These are phyloP conservation scores for Blera fallax DNA, from an alignment of 2,888 invertebrate genomes.

Conservation along the genomic window DNA sequence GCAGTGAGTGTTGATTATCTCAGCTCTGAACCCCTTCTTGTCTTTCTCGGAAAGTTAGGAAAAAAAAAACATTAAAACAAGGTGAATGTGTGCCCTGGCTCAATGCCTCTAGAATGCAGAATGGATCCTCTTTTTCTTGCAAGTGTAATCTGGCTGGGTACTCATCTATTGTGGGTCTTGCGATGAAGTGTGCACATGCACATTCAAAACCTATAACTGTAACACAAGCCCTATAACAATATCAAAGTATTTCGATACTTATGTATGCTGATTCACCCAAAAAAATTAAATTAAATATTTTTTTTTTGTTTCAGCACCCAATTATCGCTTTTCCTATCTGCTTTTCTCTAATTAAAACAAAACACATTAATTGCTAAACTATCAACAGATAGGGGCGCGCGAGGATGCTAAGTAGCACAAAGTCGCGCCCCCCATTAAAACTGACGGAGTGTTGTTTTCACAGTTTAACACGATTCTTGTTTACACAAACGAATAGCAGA, in stretches of 20 bases:
- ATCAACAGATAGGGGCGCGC: conserved; percentile 53
- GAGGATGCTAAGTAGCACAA: conserved; percentile 65
- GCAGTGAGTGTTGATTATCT: no score
- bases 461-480: conserved; percentile 65
- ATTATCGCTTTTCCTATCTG: conserved; percentile 50
- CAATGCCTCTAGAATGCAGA: no score
- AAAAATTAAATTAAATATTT: neutral
- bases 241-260: neutral
- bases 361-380: conserved; percentile 67
- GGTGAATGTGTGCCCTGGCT: no score
- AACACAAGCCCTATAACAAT: no score
- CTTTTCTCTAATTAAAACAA: conserved; percentile 68
- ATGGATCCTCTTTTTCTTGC: no score
- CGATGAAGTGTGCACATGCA: no score
- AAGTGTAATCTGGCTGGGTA: no score
- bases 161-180: no score
- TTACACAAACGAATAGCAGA: conserved; percentile 56
- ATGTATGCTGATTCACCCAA: neutral
- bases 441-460: conserved; percentile 61
- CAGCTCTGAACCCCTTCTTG: no score
- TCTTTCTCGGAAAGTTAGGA: no score
- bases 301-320: conserved; percentile 19
- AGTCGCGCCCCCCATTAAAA: conserved; percentile 69
- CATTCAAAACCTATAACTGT: no score
- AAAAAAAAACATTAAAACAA: no score